A percentile compares a stretch with the other conserved stretches of the same genome.
Conservation (phyloP, 2,888 invertebrate species). For the Synergus umbraculus region DNA sequence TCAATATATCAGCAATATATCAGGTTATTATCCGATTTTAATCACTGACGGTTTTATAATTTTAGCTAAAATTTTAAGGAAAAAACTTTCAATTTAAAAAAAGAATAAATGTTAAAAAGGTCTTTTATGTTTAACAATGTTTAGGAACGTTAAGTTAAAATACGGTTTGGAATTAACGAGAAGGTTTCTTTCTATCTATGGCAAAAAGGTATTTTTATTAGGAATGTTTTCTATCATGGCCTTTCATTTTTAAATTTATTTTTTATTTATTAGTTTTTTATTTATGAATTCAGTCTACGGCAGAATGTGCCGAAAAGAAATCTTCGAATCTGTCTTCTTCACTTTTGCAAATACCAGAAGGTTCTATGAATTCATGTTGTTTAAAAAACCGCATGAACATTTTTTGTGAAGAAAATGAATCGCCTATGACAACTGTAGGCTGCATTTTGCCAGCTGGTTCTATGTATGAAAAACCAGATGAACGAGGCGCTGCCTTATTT, state of each 20-base stretch:
- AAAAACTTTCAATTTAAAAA: not conserved
- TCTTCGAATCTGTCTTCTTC: not conserved
- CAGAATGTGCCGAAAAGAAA: not conserved
- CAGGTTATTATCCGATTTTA: too few species aligned
- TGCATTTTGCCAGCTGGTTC: conserved; percentile 63
- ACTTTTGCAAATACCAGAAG: not conserved
- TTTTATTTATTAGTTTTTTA: not conserved
- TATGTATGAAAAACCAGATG: conserved; percentile 58
- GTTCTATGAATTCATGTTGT: not conserved
- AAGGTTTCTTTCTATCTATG: not conserved
- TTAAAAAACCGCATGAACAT: conserved; percentile 40
- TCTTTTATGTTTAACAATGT: not conserved
- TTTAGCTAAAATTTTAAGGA: too few species aligned
- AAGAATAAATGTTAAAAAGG: not conserved
- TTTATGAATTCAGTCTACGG: not conserved
- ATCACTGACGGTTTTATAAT: too few species aligned
- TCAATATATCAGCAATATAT: too few species aligned
- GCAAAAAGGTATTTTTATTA: not conserved
- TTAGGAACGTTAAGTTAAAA: not conserved
- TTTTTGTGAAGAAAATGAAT: conserved; percentile 58
- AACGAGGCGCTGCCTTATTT: conserved; percentile 55
- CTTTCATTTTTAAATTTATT: not conserved
- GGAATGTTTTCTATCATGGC: too few species aligned
- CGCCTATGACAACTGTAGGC: conserved; percentile 60
- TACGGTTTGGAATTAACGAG: not conserved